Conservation (phyloP, 2,888 invertebrate species). For the Tolmerus cingulatus region DNA sequence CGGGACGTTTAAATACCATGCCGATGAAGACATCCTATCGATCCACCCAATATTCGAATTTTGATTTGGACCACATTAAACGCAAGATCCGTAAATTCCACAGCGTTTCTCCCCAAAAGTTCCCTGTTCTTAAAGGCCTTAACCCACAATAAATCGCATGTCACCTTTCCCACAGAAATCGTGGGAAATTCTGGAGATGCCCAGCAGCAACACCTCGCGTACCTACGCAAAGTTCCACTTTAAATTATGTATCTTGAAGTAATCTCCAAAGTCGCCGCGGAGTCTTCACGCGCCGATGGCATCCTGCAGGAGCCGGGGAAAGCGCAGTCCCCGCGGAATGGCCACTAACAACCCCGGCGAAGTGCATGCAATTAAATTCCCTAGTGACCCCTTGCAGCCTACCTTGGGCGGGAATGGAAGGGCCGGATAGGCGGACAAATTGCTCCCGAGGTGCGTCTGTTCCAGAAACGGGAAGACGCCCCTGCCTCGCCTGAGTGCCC, state of each 20-base stretch:
- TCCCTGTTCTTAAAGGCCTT: background rate
- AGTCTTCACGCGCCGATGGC: background rate
- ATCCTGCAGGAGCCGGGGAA: background rate
- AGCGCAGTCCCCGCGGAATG: background rate
- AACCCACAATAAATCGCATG: background rate
- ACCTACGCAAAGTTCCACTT: background rate
- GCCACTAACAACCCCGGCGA: background rate
- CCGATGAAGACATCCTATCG: background rate
- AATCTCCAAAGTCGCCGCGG: background rate
- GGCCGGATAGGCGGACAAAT: background rate
- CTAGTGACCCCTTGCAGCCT: background rate
- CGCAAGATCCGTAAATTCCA: background rate
- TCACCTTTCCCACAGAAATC: background rate
- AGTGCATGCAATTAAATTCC: slow-evolving; percentile 30
- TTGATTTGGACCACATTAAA: background rate
- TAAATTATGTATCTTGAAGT: background rate
- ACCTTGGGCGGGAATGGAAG: background rate
- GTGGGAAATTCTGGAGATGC: background rate
- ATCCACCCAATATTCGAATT: background rate
- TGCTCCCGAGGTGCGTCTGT: background rate
- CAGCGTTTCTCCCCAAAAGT: background rate
- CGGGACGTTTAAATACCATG: background rate
- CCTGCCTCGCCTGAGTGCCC: background rate
- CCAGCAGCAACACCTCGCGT: background rate
- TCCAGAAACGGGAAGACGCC: background rate